Percentiles rank a stretch among this genome's conserved stretches.
Conservation (phyloP, 2,797 vertebrate genomes). For the Poeciliopsis gracilis region DNA sequence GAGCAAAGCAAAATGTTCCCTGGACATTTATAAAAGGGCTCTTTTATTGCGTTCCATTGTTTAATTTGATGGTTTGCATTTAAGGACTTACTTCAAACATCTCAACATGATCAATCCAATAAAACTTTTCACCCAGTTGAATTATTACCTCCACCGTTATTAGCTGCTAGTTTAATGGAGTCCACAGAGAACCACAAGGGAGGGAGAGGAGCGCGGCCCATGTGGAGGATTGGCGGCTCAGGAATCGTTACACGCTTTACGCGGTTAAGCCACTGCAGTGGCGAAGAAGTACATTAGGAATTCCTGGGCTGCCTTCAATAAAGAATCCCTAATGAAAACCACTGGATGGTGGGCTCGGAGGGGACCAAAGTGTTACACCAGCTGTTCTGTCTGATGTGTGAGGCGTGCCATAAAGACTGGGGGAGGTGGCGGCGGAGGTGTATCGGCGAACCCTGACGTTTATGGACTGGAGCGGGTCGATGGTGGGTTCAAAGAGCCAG, state of each 20-base stretch:
- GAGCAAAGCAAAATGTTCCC: slow-evolving; percentile 36
- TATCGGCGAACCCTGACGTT: slow-evolving; percentile 67
- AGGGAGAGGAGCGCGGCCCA: slow-evolving; percentile 32
- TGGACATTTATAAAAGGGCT: slow-evolving; percentile 37
- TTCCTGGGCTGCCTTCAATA: slow-evolving; percentile 83
- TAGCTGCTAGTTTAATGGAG: slow-evolving; percentile 75
- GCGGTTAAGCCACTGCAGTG: slow-evolving; percentile 80
- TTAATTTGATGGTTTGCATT: slow-evolving; percentile 42
- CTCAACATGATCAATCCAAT: slow-evolving; percentile 56
- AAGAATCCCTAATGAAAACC: slow-evolving; percentile 82
- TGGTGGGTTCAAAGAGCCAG: slow-evolving; percentile 72
- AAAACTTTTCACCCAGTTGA: slow-evolving; percentile 71
- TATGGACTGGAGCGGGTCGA: slow-evolving; percentile 76
- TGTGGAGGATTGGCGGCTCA: slow-evolving; percentile 52
- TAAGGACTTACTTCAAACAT: slow-evolving; percentile 54
- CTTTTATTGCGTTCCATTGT: slow-evolving; percentile 42
- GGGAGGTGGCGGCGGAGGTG: slow-evolving; percentile 52
- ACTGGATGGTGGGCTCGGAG: slow-evolving; percentile 52
- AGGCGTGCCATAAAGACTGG: slow-evolving; percentile 79
- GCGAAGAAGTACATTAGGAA: slow-evolving; percentile 79
- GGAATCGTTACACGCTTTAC: slow-evolving; percentile 70
- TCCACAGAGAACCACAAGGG: slow-evolving; percentile 48
- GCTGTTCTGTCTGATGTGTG: slow-evolving; percentile 85
- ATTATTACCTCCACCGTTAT: slow-evolving; percentile 70
- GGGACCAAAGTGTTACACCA: slow-evolving; percentile 79